phyloP scores from a whole-genome alignment of 2,113 vertebrate genomes.

The Garra rufa region DNA sequence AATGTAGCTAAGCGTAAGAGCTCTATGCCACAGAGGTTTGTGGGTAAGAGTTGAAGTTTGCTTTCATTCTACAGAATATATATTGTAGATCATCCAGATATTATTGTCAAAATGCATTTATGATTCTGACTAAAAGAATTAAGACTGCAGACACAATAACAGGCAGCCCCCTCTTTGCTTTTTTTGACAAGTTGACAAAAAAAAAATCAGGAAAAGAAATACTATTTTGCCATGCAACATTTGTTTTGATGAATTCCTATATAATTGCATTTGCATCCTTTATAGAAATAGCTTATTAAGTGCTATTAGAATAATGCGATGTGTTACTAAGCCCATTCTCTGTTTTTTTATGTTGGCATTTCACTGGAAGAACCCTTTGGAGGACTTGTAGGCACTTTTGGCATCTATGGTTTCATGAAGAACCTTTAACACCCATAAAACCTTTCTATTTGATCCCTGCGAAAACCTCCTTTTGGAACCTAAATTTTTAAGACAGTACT shows the following conservation, averaged over 20 bases:
- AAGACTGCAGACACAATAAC: not conserved
- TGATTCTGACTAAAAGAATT: constrained; percentile 2
- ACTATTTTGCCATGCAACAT: not conserved
- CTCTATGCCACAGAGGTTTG: constrained; percentile 99
- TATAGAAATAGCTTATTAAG: not conserved
- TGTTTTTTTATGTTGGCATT: not conserved
- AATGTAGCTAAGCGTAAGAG: constrained; percentile 99
- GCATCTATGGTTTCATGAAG: not conserved
- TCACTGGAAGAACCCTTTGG: not conserved
- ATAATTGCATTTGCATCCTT: not conserved
- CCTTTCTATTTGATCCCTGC: not conserved
- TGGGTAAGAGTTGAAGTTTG: constrained; percentile 97
- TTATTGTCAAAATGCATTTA: not conserved
- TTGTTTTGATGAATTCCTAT: not conserved
- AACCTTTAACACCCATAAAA: not conserved
- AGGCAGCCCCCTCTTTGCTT: not conserved
- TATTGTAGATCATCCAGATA: not conserved
- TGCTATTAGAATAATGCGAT: not conserved
- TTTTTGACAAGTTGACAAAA: not conserved
- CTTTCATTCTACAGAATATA: constrained; percentile 69
- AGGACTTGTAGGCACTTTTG: not conserved
- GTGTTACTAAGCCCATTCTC: not conserved
- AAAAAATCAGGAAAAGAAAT: not conserved
- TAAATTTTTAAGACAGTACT: not conserved
- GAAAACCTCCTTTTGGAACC: not conserved